Percentiles rank a stretch among this genome's conserved stretches.
Evolutionary conservation across 1,140 invertebrate genomes (phyloP).

Genomic region (Heliconius himera): DNA sequence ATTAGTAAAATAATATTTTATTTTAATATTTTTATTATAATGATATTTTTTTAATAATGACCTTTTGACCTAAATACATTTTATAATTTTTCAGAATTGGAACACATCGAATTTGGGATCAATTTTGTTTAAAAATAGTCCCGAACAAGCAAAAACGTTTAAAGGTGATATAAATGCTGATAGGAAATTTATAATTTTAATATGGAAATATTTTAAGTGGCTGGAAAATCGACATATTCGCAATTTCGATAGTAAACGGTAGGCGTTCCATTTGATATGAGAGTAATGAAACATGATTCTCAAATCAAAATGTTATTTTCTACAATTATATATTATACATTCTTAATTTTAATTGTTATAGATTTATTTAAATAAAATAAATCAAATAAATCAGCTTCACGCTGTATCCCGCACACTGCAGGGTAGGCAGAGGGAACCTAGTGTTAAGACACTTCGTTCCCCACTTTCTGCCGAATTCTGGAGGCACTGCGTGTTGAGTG

Average conservation of each 20-base stretch:
- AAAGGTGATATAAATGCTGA: neutral
- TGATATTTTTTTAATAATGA: too few relatives aligned
- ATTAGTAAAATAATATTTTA: too few relatives aligned
- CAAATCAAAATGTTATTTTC: too few relatives aligned
- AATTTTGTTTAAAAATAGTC: constrained; percentile 53
- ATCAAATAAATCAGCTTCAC: too few relatives aligned
- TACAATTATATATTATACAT: neutral
- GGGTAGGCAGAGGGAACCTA: too few relatives aligned
- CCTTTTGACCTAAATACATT: too few relatives aligned
- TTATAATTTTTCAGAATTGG: constrained; percentile 52
- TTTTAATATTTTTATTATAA: too few relatives aligned
- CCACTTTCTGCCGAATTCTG: too few relatives aligned
- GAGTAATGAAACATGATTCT: neutral
- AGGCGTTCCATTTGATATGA: neutral
- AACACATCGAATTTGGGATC: constrained; percentile 57
- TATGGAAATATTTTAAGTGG: constrained; percentile 68
- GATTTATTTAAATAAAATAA: too few relatives aligned
- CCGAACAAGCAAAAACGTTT: neutral
- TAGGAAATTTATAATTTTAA: constrained; percentile 54
- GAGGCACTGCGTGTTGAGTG: too few relatives aligned
- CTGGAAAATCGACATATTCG: constrained; percentile 54
- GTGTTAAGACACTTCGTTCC: too few relatives aligned
- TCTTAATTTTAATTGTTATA: neutral
- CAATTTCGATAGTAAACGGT: constrained; percentile 48
- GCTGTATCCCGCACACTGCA: too few relatives aligned